These are phyloP conservation scores for Eclectus roratus DNA, from an alignment of 2,113 vertebrate genomes.

Conservation along the genomic window DNA sequence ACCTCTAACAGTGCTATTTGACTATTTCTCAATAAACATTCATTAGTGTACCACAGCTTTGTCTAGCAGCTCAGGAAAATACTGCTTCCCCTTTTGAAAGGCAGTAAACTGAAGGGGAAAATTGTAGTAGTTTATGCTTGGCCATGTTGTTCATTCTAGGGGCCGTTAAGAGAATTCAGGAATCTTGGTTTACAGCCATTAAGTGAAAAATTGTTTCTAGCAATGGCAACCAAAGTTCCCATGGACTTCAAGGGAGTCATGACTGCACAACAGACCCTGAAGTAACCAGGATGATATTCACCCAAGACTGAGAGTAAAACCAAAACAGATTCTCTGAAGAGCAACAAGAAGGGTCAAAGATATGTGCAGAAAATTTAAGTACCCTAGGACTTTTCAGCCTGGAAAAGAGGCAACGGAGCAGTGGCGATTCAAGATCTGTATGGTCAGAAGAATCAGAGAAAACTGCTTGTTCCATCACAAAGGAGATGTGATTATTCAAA, in stretches of 20 bases:
- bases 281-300: background rate
- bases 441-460: background rate
- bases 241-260: background rate
- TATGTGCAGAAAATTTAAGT: background rate
- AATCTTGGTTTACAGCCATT: slow-evolving; percentile 16
- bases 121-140: background rate
- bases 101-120: background rate
- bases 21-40: background rate
- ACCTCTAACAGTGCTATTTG: background rate
- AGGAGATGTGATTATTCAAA: background rate
- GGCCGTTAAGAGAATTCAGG: background rate
- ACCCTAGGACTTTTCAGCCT: background rate
- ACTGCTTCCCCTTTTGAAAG: background rate
- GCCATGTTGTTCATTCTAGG: background rate
- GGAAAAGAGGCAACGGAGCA: background rate
- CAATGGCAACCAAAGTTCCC: slow-evolving; percentile 54
- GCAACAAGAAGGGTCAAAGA: background rate
- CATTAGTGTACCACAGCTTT: background rate
- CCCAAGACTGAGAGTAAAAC: background rate
- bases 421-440: background rate
- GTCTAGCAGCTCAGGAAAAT: background rate
- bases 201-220: slow-evolving; percentile 6
- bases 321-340: background rate
- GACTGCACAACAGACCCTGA: slow-evolving; percentile 30
- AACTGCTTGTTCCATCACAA: background rate